These are phyloP conservation scores for Pammene fasciana DNA, from an alignment of 2,888 invertebrate genomes.

Conservation along the genomic window DNA sequence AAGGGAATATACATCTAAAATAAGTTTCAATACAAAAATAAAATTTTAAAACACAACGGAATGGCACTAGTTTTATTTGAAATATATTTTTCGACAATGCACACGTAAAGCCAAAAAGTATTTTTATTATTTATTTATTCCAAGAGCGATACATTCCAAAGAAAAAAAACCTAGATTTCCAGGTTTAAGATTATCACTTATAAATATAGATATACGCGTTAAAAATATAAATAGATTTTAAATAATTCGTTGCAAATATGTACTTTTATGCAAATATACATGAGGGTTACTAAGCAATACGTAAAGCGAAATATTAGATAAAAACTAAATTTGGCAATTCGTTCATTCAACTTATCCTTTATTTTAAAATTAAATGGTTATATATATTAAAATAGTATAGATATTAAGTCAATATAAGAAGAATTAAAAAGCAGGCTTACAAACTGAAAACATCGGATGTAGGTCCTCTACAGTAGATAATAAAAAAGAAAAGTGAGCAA, in stretches of 20 bases:
- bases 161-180: background rate
- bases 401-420: background rate
- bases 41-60: slow-evolving; percentile 56
- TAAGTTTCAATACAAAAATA: slow-evolving; percentile 57
- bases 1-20: slow-evolving; percentile 52
- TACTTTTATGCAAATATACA: background rate
- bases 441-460: slow-evolving; percentile 12
- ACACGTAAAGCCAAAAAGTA: background rate
- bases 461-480: background rate
- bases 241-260: slow-evolving; percentile 5
- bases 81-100: slow-evolving; percentile 9
- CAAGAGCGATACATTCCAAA: too few species aligned
- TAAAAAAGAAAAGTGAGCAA: background rate
- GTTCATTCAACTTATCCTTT: background rate
- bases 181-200: background rate
- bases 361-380: too few species aligned
- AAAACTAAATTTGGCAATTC: background rate
- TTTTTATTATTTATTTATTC: background rate
- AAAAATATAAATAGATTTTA: background rate
- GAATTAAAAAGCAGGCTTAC: background rate
- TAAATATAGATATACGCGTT: background rate
- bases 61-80: slow-evolving; percentile 53
- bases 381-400: background rate
- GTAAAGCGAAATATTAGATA: background rate
- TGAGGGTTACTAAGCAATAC: background rate